Evolutionary conservation across 2,113 vertebrate genomes (phyloP), one percentile per base, ranked within the genome.

Genomic region (Ictidomys tridecemlineatus): DNA sequence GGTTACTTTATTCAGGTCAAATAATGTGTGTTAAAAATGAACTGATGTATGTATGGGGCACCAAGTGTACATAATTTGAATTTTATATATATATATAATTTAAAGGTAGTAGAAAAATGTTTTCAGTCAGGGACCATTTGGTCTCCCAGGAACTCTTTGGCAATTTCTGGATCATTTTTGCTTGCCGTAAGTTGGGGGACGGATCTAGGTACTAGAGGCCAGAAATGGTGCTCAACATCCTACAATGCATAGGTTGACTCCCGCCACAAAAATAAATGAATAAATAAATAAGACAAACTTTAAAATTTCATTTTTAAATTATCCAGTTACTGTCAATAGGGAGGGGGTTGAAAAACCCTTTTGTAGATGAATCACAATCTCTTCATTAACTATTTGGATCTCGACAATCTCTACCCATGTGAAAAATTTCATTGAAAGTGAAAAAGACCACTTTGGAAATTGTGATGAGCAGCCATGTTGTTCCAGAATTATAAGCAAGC

Each of bases 371-470:
- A 63, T n/a, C 32, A 58, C 16, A 58, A 83, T 51, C 94, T 58
- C 45, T 7, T 69, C 42, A 65, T 93, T 39, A 84, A 85, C 74
- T 16, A 83, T 4, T 79, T 89, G 70, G 39, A 86, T 92, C 63
- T 91, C 58, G 14, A 13, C 77, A 80, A 84, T 72, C 30, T 37
- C 12, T 76, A 89, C 20, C 11, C 77, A 83, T 14, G 4, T 61
- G 84, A 51, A 37, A 45, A 79, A 84, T 63, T 30, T 70, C 13
- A 76, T 32, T 89, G 42, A 86, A 72, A 88, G 28, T 58, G 51
- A n/a, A 74, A n/a, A 73, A 39, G 42, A 69, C 69, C 24, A 45
- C 24, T 45, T 96, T 69, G 67, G 8, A 96, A 96, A 85, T 91
- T 56, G 63, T 67, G 3, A 70, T 74, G 45, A 85, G 14, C 13